A percentile compares a stretch with the other conserved stretches of the same genome.
These are phyloP conservation scores for Leptobrachium ailaonicum DNA, from an alignment of 2,113 vertebrate genomes.

Conservation along the genomic window DNA sequence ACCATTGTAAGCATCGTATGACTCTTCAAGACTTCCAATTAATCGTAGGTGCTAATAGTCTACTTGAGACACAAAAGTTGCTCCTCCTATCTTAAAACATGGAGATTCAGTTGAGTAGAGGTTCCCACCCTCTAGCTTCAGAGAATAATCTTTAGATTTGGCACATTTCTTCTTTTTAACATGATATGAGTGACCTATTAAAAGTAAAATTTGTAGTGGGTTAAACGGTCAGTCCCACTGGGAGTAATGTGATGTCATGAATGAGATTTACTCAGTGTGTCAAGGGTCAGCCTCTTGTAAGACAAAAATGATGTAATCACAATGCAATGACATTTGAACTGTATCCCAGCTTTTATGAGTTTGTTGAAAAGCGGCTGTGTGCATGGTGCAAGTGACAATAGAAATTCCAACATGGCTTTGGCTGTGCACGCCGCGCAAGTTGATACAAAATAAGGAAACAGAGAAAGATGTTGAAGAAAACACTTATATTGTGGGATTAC, in stretches of 20 bases:
- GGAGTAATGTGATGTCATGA: slow-evolving; percentile 33
- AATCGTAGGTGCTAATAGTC: too few relatives aligned
- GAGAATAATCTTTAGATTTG: slow-evolving; percentile 14
- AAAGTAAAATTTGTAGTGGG: slow-evolving; percentile 25
- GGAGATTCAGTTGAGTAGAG: slow-evolving; percentile 1
- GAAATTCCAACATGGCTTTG: slow-evolving; percentile 1
- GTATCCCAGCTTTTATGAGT: slow-evolving; percentile 13
- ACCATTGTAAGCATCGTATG: too few relatives aligned
- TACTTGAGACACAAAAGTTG: too few relatives aligned
- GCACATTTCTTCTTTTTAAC: slow-evolving; percentile 22
- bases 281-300: slow-evolving; percentile 24
- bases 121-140: background rate
- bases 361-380: slow-evolving; percentile 4
- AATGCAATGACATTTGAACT: background rate
- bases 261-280: slow-evolving; percentile 7
- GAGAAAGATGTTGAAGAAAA: background rate
- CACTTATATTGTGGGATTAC: background rate
- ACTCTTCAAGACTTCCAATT: too few relatives aligned
- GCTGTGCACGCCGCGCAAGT: slow-evolving; percentile 1
- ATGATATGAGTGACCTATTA: slow-evolving; percentile 30
- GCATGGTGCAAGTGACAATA: background rate
- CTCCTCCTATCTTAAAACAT: background rate
- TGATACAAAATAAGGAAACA: background rate
- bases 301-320: slow-evolving; percentile 17
- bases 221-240: slow-evolving; percentile 24